phyloP scores from a whole-genome alignment of 2,113 vertebrate genomes.

The Melospiza melodia region DNA sequence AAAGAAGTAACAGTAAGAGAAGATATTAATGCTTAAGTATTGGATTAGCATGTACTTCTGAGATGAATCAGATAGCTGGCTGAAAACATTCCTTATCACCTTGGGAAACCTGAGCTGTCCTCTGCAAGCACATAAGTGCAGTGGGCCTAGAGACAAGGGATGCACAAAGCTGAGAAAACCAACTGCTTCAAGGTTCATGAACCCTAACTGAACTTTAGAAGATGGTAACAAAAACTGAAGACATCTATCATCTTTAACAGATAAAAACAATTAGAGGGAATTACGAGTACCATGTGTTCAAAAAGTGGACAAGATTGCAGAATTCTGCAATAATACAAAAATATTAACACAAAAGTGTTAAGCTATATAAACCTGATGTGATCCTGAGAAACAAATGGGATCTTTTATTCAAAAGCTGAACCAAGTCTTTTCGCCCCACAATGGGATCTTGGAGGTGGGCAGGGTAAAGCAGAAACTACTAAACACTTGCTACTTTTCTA shows the following conservation, averaged over 20 bases:
- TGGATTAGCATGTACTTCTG: not conserved
- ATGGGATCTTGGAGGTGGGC: not conserved
- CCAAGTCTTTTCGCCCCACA: not conserved
- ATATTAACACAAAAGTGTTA: not conserved
- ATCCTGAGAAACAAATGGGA: rapidly evolving
- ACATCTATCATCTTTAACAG: not conserved
- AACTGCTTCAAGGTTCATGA: not conserved
- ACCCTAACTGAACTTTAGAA: not conserved
- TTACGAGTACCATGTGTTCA: not conserved
- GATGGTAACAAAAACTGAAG: not conserved
- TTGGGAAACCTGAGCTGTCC: not conserved
- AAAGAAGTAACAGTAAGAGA: not conserved
- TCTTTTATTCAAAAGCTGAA: not conserved
- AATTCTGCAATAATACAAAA: not conserved
- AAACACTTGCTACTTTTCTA: not conserved
- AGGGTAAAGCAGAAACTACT: not conserved
- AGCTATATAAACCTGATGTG: not conserved
- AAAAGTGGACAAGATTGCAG: not conserved
- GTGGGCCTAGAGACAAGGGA: not conserved
- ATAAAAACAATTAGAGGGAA: not conserved
- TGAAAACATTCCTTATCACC: constrained; percentile 38
- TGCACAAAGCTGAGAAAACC: not conserved
- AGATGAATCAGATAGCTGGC: not conserved
- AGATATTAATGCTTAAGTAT: not conserved
- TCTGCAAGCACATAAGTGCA: not conserved